Conservation (phyloP, 2,888 invertebrate species). For the Julus scandinavius region DNA sequence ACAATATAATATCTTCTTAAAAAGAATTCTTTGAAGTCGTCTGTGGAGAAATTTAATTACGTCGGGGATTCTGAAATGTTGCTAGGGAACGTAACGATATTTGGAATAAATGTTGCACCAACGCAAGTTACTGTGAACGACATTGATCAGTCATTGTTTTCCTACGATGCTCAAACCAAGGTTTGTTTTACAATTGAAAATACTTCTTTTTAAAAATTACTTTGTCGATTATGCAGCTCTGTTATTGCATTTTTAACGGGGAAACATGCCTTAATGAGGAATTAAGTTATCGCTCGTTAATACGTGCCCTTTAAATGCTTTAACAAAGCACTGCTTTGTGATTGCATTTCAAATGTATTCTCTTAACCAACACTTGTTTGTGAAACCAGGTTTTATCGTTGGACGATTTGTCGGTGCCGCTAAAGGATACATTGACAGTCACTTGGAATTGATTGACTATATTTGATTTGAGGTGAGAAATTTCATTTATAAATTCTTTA, state of each 20-base stretch:
- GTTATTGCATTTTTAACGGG: neutral
- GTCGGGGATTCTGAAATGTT: neutral
- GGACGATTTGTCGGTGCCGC: neutral
- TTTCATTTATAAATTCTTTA: neutral
- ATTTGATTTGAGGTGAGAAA: neutral
- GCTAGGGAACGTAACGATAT: conserved; percentile 9
- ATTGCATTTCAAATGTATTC: neutral
- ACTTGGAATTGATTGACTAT: neutral
- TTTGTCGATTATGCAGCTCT: neutral
- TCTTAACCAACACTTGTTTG: neutral
- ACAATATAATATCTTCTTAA: neutral
- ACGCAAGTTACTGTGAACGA: conserved; percentile 28
- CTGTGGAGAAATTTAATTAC: conserved; percentile 43
- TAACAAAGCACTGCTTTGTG: neutral
- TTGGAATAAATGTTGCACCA: conserved; percentile 11
- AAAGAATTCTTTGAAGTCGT: conserved; percentile 37
- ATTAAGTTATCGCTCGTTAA: neutral
- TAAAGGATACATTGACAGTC: neutral
- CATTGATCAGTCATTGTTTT: neutral
- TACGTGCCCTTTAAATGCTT: neutral
- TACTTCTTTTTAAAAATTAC: too few species aligned
- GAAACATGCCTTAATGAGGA: neutral
- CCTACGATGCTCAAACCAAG: neutral
- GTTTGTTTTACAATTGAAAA: neutral
- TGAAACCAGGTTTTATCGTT: conserved; percentile 14